phyloP scores from a whole-genome alignment of 2,888 invertebrate species.

The Digitonthophagus gazella region DNA sequence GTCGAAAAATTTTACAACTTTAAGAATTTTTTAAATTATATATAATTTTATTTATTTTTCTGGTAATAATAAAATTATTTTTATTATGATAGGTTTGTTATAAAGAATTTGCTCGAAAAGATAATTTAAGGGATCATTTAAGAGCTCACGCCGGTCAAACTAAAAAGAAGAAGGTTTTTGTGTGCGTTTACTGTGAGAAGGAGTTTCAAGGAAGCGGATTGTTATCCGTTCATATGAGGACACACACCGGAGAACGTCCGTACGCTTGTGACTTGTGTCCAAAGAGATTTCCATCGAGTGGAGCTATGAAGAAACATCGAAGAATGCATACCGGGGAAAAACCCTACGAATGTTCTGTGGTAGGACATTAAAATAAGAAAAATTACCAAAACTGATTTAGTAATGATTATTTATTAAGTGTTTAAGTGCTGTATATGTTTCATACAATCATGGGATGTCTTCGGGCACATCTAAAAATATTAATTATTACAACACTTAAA shows the following conservation, averaged over 20 bases:
- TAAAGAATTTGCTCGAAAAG: slow-evolving; percentile 66
- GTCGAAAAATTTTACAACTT: no score
- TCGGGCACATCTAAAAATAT: not conserved
- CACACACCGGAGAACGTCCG: slow-evolving; percentile 63
- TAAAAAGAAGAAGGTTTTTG: slow-evolving; percentile 57
- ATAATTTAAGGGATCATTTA: slow-evolving; percentile 70
- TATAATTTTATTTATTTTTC: not conserved
- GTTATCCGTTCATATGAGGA: slow-evolving; percentile 63
- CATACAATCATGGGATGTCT: not conserved
- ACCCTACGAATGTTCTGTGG: slow-evolving; percentile 61
- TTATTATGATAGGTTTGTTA: slow-evolving; percentile 57
- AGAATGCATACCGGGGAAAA: slow-evolving; percentile 57
- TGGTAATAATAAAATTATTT: no score
- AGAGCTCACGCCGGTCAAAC: slow-evolving; percentile 64
- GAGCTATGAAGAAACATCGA: slow-evolving; percentile 75
- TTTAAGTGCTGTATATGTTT: not conserved
- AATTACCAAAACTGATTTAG: not conserved
- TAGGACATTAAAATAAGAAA: no score
- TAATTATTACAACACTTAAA: slow-evolving; percentile 1
- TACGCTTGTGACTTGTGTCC: slow-evolving; percentile 73
- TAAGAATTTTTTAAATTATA: no score
- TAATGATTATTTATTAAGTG: not conserved
- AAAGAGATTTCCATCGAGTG: slow-evolving; percentile 69
- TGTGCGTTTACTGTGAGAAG: slow-evolving; percentile 65
- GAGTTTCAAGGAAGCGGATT: slow-evolving; percentile 64